phyloP scores from a whole-genome alignment of 2,113 vertebrate genomes.

The Perognathus longimembris region DNA sequence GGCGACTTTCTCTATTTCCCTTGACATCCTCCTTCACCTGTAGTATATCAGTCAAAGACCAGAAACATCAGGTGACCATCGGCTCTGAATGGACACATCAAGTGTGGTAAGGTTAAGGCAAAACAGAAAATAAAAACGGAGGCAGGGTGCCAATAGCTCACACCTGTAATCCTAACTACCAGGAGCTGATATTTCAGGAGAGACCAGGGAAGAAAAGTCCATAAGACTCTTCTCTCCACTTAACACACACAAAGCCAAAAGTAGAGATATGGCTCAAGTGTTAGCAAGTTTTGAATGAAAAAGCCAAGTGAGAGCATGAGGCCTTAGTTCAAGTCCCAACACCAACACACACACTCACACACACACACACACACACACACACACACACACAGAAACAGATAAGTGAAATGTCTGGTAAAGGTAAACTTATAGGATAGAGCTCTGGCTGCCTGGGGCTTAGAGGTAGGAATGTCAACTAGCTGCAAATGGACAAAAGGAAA shows the following conservation, averaged over 20 bases:
- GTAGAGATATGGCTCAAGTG: too few species aligned
- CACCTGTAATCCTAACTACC: too few species aligned
- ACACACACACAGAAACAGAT: not conserved
- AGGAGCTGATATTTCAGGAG: too few species aligned
- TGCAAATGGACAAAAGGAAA: not conserved
- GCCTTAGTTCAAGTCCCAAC: too few species aligned
- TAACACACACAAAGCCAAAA: too few species aligned
- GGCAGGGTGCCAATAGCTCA: too few species aligned
- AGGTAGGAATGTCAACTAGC: not conserved
- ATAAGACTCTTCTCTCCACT: too few species aligned
- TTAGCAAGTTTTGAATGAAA: too few species aligned
- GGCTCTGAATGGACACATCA: not conserved
- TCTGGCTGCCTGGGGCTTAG: not conserved
- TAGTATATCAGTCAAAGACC: not conserved
- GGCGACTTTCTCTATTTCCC: not conserved
- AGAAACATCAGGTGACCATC: not conserved
- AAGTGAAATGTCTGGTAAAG: constrained; percentile 9
- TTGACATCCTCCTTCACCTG: not conserved
- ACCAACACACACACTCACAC: too few species aligned
- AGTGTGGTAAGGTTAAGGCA: constrained; percentile 19
- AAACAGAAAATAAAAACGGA: not conserved
- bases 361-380: too few species aligned
- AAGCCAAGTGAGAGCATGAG: too few species aligned
- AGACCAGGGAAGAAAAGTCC: too few species aligned
- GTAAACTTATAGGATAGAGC: not conserved